Conservation (phyloP, 2,888 invertebrate genomes). For the Sesia bembeciformis region DNA sequence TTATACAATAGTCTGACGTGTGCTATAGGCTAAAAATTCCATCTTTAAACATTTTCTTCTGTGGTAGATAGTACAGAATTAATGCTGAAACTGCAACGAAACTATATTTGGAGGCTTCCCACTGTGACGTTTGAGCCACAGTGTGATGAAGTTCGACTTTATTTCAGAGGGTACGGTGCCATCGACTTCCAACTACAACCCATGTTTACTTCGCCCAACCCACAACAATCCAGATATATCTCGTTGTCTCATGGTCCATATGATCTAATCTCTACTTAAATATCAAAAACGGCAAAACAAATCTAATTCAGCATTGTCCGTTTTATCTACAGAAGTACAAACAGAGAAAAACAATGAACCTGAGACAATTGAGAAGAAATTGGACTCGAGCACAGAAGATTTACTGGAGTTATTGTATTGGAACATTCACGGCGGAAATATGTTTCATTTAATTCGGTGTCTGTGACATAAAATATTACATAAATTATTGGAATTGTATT, state of each 20-base stretch:
- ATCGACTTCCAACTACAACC: conserved; percentile 60
- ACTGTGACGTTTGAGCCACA: conserved; percentile 38
- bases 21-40: too few relatives aligned
- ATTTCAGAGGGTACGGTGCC: conserved; percentile 73
- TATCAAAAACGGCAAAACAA: conserved; percentile 19
- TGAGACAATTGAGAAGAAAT: conserved; percentile 63
- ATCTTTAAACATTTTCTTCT: too few relatives aligned
- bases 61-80: neutral
- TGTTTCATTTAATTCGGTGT: conserved; percentile 71
- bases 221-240: conserved; percentile 77
- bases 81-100: conserved; percentile 55
- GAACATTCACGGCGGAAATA: conserved; percentile 77
- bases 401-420: conserved; percentile 73
- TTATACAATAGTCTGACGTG: too few relatives aligned
- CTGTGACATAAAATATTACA: conserved; percentile 29
- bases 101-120: conserved; percentile 43
- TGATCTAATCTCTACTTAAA: conserved; percentile 61
- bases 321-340: conserved; percentile 74
- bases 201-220: conserved; percentile 67
- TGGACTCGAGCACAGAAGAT: conserved; percentile 65
- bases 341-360: conserved; percentile 60
- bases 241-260: conserved; percentile 78
- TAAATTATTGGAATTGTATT: conserved; percentile 30
- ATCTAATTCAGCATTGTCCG: conserved; percentile 56
- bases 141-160: conserved; percentile 67